These are phyloP conservation scores for Pseudomyrmex pallidus DNA, from an alignment of 1,140 invertebrate genomes.

Conservation along the genomic window DNA sequence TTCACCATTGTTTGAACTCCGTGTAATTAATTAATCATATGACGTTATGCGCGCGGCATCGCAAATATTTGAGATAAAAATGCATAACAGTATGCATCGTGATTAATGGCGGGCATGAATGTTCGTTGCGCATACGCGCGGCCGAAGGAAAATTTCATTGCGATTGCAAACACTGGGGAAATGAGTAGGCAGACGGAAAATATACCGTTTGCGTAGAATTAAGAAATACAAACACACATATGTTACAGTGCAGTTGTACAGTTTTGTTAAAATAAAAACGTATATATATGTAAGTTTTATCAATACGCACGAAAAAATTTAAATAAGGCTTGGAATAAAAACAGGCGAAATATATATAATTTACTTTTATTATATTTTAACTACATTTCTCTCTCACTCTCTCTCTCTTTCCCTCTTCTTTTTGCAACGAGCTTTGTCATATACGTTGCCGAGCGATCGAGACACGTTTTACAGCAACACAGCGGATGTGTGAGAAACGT, in stretches of 20 bases:
- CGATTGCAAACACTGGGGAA: constrained; percentile 41
- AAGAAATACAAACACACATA: background rate
- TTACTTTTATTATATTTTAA: no score
- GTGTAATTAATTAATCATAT: constrained; percentile 57
- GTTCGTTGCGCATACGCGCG: background rate
- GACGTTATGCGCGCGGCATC: constrained; percentile 43
- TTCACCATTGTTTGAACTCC: constrained; percentile 51
- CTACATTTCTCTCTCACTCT: no score
- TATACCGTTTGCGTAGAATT: constrained; percentile 5
- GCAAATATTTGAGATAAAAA: constrained; percentile 62
- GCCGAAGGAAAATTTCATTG: constrained; percentile 35
- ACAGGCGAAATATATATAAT: no score
- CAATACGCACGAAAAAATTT: no score
- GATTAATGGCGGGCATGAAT: constrained; percentile 47
- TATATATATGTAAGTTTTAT: no score
- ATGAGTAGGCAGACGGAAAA: constrained; percentile 16
- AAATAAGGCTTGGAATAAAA: no score
- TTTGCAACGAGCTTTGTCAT: no score
- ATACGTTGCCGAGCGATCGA: no score
- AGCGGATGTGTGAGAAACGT: background rate
- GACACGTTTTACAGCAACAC: no score
- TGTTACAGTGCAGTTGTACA: background rate
- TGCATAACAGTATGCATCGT: constrained; percentile 50
- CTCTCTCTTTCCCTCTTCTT: no score
- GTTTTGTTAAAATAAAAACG: no score